Conservation (phyloP, 2,113 vertebrate species). For the Stegastes partitus region DNA sequence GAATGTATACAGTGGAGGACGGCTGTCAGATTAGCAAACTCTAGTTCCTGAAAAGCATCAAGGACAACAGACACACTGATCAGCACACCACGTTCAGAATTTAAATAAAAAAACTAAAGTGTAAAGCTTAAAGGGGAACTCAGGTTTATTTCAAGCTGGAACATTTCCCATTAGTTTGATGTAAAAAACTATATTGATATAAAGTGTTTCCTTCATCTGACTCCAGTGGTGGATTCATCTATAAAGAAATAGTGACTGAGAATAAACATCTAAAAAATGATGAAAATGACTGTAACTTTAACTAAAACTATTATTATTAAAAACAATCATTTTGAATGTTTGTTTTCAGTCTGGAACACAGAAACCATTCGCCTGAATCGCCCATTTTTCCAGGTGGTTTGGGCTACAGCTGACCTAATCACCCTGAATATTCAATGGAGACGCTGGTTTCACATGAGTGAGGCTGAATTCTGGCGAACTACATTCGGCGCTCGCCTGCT, state of each 20-base stretch:
- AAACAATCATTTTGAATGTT: not conserved
- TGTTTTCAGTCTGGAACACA: not conserved
- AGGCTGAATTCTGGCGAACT: too few relatives aligned
- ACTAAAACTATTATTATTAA: not conserved
- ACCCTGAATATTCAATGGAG: too few relatives aligned
- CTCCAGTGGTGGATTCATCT: too few relatives aligned
- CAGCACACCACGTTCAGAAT: not conserved
- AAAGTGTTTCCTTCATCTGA: too few relatives aligned
- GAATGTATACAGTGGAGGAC: conserved; percentile 95
- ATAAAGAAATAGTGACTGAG: too few relatives aligned
- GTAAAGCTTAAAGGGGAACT: not conserved
- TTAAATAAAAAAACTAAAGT: not conserved
- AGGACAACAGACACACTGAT: conserved; percentile 9
- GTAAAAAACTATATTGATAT: too few relatives aligned
- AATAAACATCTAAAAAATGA: too few relatives aligned
- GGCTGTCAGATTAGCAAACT: conserved; percentile 92
- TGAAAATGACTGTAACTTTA: not conserved
- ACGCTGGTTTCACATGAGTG: too few relatives aligned
- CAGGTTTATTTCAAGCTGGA: not conserved
- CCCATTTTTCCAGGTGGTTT: too few relatives aligned
- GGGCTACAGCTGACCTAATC: too few relatives aligned
- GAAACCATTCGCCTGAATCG: not conserved
- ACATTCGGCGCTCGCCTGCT: too few relatives aligned
- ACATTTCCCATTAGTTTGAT: not conserved
- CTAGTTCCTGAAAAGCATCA: conserved; percentile 87